Conservation (phyloP, 2,113 vertebrate genomes). For the Chionis minor region DNA sequence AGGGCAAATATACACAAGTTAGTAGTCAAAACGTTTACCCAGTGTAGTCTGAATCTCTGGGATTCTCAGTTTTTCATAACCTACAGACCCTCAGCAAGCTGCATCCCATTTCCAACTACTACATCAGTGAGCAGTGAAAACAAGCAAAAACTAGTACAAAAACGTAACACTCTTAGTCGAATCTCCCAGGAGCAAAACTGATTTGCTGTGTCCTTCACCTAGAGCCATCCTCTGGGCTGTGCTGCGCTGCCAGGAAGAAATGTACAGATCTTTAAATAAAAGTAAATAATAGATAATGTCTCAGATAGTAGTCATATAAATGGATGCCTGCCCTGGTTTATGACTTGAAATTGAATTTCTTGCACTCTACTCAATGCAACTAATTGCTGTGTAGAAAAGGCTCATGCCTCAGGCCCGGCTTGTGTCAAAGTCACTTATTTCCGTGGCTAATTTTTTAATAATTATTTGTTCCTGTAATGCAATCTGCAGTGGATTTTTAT, state of each 20-base stretch:
- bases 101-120: not conserved
- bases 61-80: not conserved
- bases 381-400: not conserved
- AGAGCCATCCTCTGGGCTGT: not conserved
- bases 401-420: not conserved
- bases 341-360: conserved; percentile 28
- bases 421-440: conserved; percentile 20
- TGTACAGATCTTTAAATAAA: conserved; percentile 9
- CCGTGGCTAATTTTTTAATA: not conserved
- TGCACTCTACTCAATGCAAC: not conserved
- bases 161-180: not conserved
- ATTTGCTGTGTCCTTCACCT: not conserved
- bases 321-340: conserved; percentile 2
- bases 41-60: not conserved
- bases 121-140: not conserved
- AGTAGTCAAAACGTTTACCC: not conserved
- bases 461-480: not conserved
- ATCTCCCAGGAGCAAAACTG: not conserved
- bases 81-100: not conserved
- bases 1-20: not conserved
- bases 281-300: conserved; percentile 8
- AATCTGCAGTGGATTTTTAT: not conserved
- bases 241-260: not conserved
- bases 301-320: not conserved
- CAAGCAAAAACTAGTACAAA: not conserved